Evolutionary conservation across 1,140 invertebrate genomes (phyloP), one percentile per base, ranked within the genome.

Genomic region (Drosophila sucinea): DNA sequence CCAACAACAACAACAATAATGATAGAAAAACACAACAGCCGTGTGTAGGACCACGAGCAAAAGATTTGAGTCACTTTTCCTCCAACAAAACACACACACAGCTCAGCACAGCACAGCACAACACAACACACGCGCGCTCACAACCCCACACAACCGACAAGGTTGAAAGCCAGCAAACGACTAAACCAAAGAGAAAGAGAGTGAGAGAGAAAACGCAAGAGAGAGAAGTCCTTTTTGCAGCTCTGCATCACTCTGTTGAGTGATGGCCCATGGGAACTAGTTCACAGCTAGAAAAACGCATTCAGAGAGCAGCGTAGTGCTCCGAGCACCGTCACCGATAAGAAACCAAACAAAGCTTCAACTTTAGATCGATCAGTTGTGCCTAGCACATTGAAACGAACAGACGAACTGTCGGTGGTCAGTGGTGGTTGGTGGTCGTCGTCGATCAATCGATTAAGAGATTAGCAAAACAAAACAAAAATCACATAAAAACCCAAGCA

Each of bases 151-250:
- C 79, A 79, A 83, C 77, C 80, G 70, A 87, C 84, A 63, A 78
- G 77, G 73, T 74, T 68, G 70, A 89, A 80, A 89, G 84, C 77
- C 77, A 87, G 77, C 81, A 75, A 81, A 84, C 72, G 84, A 87
- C 83, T 89, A 70, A 89, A 62, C 29, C 33, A 62, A 47, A 40
- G 38, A 35, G 47, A 38, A 41, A 44, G 40, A 32, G 32, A 40
- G 44, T 35, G 40, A 38, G 51, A 72, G 32, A 60, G 29, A 25
- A n/a, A 8, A 6, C 29, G 6, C 33, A 35, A 35, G 30, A 33
- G 29, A 30, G 41, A 41, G 7, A 56, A 38, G 35, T 60, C 64
- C 75, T 74, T 77, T 77, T 77, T 77, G 67, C 75, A 77, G 75
- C 35, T 30, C 27, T 40, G 17, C 17, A 17, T 17, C 17, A 32